phyloP scores from a whole-genome alignment of 2,888 invertebrate species.

The Melinaea menophilus region DNA sequence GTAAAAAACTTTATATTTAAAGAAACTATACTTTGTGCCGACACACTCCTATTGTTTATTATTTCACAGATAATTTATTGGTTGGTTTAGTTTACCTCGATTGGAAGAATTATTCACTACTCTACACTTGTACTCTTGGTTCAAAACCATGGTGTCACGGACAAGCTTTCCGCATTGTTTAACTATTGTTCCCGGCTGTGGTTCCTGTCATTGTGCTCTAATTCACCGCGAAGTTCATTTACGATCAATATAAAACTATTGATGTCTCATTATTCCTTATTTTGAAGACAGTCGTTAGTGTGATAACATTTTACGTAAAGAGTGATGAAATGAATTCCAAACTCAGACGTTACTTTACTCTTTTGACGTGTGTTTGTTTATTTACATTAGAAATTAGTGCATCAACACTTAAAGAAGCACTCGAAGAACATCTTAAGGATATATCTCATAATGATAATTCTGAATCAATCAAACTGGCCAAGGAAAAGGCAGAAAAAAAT shows the following conservation, averaged over 20 bases:
- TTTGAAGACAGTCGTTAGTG: conserved; percentile 43
- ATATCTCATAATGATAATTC: conserved; percentile 61
- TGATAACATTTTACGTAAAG: conserved; percentile 40
- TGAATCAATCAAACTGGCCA: conserved; percentile 64
- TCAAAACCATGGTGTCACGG: conserved; percentile 67
- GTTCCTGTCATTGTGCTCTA: conserved; percentile 75
- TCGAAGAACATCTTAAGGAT: conserved; percentile 72
- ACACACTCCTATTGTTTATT: background rate
- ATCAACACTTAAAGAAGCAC: conserved; percentile 63
- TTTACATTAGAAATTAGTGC: conserved; percentile 49
- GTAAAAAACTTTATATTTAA: too few species aligned
- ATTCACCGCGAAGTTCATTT: conserved; percentile 69
- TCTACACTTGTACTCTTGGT: conserved; percentile 39
- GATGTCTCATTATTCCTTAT: conserved; percentile 52
- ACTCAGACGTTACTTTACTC: conserved; percentile 44
- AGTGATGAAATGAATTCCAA: conserved; percentile 62
- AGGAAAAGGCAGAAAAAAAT: conserved; percentile 67
- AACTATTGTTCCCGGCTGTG: conserved; percentile 65
- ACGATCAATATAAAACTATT: conserved; percentile 68
- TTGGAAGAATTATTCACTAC: conserved; percentile 36
- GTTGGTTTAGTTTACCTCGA: conserved; percentile 59
- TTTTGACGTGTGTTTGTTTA: conserved; percentile 48
- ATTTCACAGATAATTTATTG: conserved; percentile 4
- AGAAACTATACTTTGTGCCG: too few species aligned
- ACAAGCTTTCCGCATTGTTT: conserved; percentile 47